A percentile compares a stretch with the other conserved stretches of the same genome.
phyloP scores from a whole-genome alignment of 2,113 vertebrate genomes.

The Equus przewalskii region DNA sequence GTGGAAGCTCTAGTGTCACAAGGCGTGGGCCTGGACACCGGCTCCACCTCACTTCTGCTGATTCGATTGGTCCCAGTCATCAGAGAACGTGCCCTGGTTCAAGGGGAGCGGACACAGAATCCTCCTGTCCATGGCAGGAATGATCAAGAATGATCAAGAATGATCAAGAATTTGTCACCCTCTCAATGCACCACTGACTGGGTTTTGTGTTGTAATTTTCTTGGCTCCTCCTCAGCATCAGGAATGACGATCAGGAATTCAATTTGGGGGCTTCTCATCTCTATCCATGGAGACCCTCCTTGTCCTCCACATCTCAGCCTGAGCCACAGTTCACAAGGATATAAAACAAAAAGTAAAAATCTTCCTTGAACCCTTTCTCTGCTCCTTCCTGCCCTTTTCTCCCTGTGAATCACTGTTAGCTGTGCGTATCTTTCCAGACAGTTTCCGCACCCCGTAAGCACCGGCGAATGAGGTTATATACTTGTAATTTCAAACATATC shows the following conservation, averaged over 20 bases:
- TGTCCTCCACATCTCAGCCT: too few species aligned
- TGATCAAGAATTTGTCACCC: rapidly evolving
- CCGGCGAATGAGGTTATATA: too few species aligned
- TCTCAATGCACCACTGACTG: not conserved
- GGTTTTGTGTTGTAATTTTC: not conserved
- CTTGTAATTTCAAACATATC: not conserved
- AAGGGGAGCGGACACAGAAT: not conserved
- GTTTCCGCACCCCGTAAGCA: too few species aligned
- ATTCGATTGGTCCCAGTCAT: not conserved
- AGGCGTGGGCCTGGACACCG: not conserved
- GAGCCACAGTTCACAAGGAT: not conserved
- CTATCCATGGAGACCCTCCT: not conserved
- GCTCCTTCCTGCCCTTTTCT: not conserved
- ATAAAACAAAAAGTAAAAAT: not conserved
- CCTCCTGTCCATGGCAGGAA: not conserved
- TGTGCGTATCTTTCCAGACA: rapidly evolving
- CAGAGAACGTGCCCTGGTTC: not conserved
- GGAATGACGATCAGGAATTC: rapidly evolving
- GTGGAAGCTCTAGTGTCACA: not conserved
- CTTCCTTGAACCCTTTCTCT: not conserved
- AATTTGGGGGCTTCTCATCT: not conserved
- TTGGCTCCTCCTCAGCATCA: not conserved
- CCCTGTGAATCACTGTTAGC: rapidly evolving
- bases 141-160: not conserved
- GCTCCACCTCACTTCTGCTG: not conserved